These are phyloP conservation scores for Pithys albifrons DNA, from an alignment of 2,113 vertebrate genomes.

Conservation along the genomic window DNA sequence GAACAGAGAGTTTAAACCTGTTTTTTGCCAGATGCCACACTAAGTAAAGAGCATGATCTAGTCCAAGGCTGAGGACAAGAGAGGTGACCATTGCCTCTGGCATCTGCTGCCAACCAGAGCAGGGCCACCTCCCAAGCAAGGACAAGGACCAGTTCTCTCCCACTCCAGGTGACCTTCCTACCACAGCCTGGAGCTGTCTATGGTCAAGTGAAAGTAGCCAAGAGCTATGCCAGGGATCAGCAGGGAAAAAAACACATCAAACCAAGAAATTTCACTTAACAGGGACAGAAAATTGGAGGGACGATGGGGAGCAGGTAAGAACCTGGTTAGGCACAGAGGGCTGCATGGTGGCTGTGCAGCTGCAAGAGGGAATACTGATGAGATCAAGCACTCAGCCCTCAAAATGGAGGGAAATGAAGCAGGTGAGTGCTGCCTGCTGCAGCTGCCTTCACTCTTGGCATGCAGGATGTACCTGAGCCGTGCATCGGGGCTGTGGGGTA, in stretches of 20 bases:
- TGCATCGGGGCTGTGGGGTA: not conserved
- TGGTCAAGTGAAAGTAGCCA: not conserved
- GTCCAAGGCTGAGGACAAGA: not conserved
- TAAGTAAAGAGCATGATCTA: not conserved
- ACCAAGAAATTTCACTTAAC: not conserved
- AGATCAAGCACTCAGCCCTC: not conserved
- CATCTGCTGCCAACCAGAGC: not conserved
- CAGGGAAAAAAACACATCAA: not conserved
- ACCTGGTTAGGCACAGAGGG: not conserved
- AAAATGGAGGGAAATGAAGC: not conserved
- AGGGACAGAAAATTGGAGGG: not conserved
- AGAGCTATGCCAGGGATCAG: not conserved
- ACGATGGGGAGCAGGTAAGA: not conserved
- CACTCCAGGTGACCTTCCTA: not conserved
- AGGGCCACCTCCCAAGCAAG: not conserved
- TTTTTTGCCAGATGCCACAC: rapidly evolving
- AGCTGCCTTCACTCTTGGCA: not conserved
- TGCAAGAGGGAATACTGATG: not conserved
- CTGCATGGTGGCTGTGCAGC: not conserved
- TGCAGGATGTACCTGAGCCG: not conserved
- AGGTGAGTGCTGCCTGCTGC: rapidly evolving
- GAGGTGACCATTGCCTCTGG: not conserved
- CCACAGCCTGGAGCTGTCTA: not conserved
- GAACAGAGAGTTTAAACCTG: not conserved
- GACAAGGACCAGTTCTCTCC: not conserved